Conservation (phyloP, 2,797 vertebrate genomes). For the Glossophaga mutica region DNA sequence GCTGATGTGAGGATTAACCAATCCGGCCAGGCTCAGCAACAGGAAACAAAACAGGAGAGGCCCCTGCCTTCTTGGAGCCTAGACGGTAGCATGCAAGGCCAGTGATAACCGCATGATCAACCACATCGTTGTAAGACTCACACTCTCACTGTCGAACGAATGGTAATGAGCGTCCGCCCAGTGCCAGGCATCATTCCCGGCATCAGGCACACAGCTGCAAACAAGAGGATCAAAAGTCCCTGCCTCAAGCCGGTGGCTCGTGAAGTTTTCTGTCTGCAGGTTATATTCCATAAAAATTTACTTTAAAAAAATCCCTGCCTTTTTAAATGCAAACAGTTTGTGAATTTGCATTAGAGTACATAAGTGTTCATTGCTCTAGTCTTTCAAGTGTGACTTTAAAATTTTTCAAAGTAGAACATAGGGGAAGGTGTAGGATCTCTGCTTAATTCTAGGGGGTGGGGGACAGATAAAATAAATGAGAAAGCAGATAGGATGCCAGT, state of each 20-base stretch:
- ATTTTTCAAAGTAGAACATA: not conserved
- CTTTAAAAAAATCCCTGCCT: not conserved
- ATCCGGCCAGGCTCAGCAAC: not conserved
- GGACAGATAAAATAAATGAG: not conserved
- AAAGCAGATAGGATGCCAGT: not conserved
- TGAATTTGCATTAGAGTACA: not conserved
- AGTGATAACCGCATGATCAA: accelerated
- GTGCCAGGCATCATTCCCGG: not conserved
- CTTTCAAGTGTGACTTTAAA: not conserved
- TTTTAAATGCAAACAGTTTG: not conserved
- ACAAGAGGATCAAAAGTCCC: not conserved
- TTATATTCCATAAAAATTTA: not conserved
- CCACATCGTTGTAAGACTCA: not conserved
- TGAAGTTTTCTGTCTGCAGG: not conserved
- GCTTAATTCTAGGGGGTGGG: not conserved
- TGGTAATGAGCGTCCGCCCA: not conserved
- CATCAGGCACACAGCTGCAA: not conserved
- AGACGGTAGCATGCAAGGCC: not conserved
- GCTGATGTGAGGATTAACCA: not conserved
- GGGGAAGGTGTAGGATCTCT: not conserved
- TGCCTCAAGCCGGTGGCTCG: accelerated
- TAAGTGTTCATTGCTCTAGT: not conserved
- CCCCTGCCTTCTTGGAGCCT: not conserved
- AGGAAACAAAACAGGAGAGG: not conserved
- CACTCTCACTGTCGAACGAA: not conserved